These are phyloP conservation scores for Empis stercorea DNA, from an alignment of 2,888 invertebrate genomes.

Conservation along the genomic window DNA sequence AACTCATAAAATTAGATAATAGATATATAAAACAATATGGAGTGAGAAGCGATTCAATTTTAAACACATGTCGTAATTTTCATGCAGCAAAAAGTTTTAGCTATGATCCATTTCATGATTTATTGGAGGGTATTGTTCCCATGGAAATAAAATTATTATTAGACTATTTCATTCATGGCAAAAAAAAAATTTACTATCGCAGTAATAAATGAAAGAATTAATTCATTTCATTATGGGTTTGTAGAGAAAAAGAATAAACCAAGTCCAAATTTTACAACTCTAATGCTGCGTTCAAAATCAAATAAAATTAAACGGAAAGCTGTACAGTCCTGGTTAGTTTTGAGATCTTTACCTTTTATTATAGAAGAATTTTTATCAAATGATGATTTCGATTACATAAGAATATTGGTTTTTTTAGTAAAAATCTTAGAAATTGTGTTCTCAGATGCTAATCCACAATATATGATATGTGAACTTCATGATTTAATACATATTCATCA, in stretches of 20 bases:
- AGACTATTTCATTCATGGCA: neutral
- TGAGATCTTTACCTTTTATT: slow-evolving; percentile 6
- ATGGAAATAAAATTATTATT: slow-evolving; percentile 4
- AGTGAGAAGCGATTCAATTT: neutral
- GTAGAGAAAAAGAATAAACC: slow-evolving; percentile 3
- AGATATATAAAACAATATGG: neutral
- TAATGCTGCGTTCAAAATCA: neutral
- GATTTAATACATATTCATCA: slow-evolving; percentile 2
- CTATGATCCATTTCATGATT: slow-evolving; percentile 3
- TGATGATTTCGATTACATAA: neutral
- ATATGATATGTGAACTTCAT: neutral
- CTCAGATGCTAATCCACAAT: neutral
- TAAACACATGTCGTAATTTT: neutral
- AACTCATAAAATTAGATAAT: neutral
- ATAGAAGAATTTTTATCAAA: neutral
- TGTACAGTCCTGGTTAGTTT: slow-evolving; percentile 4
- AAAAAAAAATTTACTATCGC: neutral
- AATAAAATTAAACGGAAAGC: slow-evolving; percentile 4
- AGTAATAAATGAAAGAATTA: neutral
- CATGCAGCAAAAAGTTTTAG: neutral
- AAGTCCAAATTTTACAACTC: neutral
- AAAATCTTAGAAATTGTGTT: slow-evolving; percentile 4
- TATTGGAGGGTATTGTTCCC: slow-evolving; percentile 2
- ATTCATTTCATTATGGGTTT: slow-evolving; percentile 2
- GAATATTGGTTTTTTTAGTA: neutral